A percentile compares a stretch with the other conserved stretches of the same genome.
These are phyloP conservation scores for Sphyrna mokarran DNA, from an alignment of 2,113 vertebrate genomes.

Conservation along the genomic window DNA sequence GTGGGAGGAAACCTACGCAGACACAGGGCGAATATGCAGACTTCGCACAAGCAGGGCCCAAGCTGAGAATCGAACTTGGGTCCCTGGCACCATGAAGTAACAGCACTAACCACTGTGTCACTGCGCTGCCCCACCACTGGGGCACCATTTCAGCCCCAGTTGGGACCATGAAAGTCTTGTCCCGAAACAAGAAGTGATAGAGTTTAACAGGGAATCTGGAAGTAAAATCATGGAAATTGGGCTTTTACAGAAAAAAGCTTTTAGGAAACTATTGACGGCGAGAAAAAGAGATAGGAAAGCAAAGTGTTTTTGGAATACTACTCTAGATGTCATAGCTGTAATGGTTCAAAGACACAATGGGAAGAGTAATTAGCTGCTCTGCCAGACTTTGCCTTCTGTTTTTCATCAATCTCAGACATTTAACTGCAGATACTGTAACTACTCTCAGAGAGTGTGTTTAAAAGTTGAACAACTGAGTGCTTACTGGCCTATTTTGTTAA, in stretches of 20 bases:
- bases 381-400: slow-evolving; percentile 25
- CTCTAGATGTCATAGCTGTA: neutral
- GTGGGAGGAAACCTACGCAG: no score
- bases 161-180: no score
- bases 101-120: no score
- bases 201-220: neutral
- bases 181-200: neutral
- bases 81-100: no score
- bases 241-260: neutral
- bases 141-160: no score
- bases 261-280: neutral
- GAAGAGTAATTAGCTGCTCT: slow-evolving; percentile 20
- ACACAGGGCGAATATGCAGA: no score
- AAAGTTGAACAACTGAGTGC: neutral
- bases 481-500: neutral
- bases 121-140: no score
- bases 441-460: neutral
- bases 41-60: no score
- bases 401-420: slow-evolving; percentile 15
- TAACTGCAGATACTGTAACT: neutral
- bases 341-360: neutral
- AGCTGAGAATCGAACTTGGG: no score
- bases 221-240: neutral
- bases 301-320: neutral
- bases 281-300: neutral